Evolutionary conservation across 2,888 invertebrate species (phyloP), one percentile per base, ranked within the genome.

Genomic region (Lasioglossum vierecki): DNA sequence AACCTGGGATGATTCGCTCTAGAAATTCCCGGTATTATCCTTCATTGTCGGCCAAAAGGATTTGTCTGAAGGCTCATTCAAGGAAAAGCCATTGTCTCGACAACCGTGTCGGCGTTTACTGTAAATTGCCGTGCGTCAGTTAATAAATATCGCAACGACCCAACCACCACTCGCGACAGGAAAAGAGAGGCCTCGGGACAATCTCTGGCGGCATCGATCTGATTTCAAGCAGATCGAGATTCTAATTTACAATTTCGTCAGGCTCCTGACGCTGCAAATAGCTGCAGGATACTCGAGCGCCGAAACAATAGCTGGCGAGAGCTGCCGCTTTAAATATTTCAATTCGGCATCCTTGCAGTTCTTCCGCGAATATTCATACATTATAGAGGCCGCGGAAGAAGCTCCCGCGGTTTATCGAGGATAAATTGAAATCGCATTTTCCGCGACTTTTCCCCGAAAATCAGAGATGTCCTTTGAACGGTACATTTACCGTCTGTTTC

Each of bases 31-130:
- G n/a, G 46, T 49, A 68, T 77, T 66, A 35, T 53, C 68, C 39
- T n/a, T 39, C n/a, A 68, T 41, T 53, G 76, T 68, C 76, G 39
- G 35, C 68, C n/a, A 68, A 68, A 68, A 39, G 68, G 68, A 77
- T 68, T 68, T 53, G 76, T 68, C 53, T 35, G 22, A 22, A 22
- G 49, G 49, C 49, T 77, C 35, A 39, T 77, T 68, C 68, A 49
- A 39, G 68, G 68, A 77, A 26, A 35, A 53, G 53, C 39, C 39
- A 77, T 77, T 68, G 68, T 68, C 68, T 49, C 68, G 68, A 53
- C 68, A 75, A 44, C n/a, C 66, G 68, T 53, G 76, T 39, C 49
- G 68, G 49, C 76, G 76, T 39, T 77, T 77, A 68, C 35, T 49
- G 68, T 68, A 53, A 60, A 75, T 57, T n/a, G 57, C 72, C 30